Conservation (phyloP, 2,888 invertebrate genomes). For the Trichogramma evanescens region DNA sequence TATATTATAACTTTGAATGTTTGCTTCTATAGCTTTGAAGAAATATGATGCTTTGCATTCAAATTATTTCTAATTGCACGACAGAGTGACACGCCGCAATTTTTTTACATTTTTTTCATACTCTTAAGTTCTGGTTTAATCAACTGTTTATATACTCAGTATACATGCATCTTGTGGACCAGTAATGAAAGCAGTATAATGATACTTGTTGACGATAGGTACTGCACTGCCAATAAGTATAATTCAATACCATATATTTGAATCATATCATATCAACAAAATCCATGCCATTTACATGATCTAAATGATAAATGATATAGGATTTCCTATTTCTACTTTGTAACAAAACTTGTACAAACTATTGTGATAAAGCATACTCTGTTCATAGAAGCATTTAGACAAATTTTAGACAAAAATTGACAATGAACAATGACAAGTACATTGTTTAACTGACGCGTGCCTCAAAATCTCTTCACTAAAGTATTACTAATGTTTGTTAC, state of each 20-base stretch:
- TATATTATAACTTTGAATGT: no score
- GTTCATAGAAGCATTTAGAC: constrained; percentile 13
- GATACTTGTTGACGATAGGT: no score
- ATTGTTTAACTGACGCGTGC: constrained; percentile 34
- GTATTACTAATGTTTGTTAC: constrained; percentile 18
- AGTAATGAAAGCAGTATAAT: no score
- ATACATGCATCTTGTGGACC: no score
- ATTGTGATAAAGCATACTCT: constrained; percentile 23
- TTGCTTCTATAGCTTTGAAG: no score
- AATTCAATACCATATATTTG: constrained; percentile 13
- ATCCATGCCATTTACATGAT: constrained; percentile 13
- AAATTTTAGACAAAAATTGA: constrained; percentile 9
- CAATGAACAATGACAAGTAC: constrained; percentile 17
- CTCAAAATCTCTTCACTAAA: constrained; percentile 25
- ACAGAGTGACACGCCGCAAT: no score
- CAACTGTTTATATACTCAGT: no score
- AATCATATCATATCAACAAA: constrained; percentile 14
- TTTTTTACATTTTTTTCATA: no score
- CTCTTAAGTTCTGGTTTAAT: no score
- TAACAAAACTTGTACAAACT: constrained; percentile 21
- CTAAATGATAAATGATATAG: constrained; percentile 13
- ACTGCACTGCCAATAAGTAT: no score
- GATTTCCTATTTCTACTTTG: constrained; percentile 18
- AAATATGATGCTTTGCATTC: no score
- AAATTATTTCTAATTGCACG: no score